phyloP scores from a whole-genome alignment of 2,888 invertebrate genomes.

The Pandemis heparana region DNA sequence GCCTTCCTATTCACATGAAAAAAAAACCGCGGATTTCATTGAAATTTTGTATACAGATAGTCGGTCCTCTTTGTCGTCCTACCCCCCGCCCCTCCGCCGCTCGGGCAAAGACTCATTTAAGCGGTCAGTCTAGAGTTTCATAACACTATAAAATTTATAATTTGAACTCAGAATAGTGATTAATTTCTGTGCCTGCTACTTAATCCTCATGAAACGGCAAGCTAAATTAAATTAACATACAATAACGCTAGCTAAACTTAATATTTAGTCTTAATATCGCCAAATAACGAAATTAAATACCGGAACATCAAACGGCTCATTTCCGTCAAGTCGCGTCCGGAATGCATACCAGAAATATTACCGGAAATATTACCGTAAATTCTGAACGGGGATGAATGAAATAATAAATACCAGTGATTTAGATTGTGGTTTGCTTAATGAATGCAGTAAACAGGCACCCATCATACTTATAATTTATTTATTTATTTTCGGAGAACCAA shows the following conservation, averaged over 20 bases:
- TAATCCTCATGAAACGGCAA: neutral
- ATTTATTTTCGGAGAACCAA: too few species aligned
- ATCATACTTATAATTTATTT: too few species aligned
- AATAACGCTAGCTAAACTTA: neutral
- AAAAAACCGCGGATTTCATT: too few species aligned
- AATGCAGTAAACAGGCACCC: neutral
- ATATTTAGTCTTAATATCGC: neutral
- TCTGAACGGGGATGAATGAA: conserved; percentile 2
- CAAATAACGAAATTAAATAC: conserved; percentile 4
- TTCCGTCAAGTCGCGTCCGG: conserved; percentile 20
- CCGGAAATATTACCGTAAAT: conserved; percentile 27
- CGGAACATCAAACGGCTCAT: conserved; percentile 18
- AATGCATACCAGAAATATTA: conserved; percentile 21
- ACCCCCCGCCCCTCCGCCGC: too few species aligned
- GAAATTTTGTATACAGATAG: too few species aligned
- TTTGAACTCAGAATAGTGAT: too few species aligned
- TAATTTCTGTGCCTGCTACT: neutral
- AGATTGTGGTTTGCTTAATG: neutral
- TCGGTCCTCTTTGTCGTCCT: too few species aligned
- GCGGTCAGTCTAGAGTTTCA: too few species aligned
- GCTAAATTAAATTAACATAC: conserved; percentile 1
- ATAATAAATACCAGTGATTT: neutral
- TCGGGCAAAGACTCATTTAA: too few species aligned
- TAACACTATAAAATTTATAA: too few species aligned
- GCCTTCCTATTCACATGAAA: too few species aligned